phyloP scores from a whole-genome alignment of 1,140 invertebrate genomes.

The Musca domestica region DNA sequence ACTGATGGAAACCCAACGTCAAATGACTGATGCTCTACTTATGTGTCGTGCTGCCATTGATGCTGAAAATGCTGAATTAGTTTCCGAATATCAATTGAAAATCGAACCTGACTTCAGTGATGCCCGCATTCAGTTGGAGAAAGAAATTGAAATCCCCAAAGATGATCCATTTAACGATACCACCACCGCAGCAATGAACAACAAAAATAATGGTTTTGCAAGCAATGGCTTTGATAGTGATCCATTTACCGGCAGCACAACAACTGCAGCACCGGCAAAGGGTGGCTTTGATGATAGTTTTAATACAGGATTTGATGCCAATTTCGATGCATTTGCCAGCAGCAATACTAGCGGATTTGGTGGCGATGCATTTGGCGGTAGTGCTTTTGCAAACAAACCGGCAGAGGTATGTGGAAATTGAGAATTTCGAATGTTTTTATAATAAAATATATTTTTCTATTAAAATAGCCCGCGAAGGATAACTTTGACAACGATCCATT shows the following conservation, averaged over 20 bases:
- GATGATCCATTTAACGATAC: slow-evolving; percentile 49
- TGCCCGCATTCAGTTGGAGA: slow-evolving; percentile 53
- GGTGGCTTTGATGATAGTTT: slow-evolving; percentile 54
- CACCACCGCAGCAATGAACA: slow-evolving; percentile 33
- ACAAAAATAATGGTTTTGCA: slow-evolving; percentile 20
- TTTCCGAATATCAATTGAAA: slow-evolving; percentile 66
- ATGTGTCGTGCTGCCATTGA: slow-evolving; percentile 71
- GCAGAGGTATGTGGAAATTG: slow-evolving; percentile 25
- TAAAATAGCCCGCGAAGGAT: slow-evolving; percentile 63
- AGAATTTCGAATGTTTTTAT: not conserved
- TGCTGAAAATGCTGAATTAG: slow-evolving; percentile 65
- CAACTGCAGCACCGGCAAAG: slow-evolving; percentile 31
- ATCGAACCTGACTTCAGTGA: slow-evolving; percentile 67
- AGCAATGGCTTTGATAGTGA: slow-evolving; percentile 46
- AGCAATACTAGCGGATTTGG: slow-evolving; percentile 54
- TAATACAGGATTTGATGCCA: slow-evolving; percentile 44
- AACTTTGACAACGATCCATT: slow-evolving; percentile 86
- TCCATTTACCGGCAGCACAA: slow-evolving; percentile 38
- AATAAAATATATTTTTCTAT: not conserved
- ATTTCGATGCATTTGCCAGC: slow-evolving; percentile 44
- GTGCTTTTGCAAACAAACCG: slow-evolving; percentile 62
- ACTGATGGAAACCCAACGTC: slow-evolving; percentile 77
- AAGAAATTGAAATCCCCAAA: slow-evolving; percentile 41
- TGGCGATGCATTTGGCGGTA: slow-evolving; percentile 61
- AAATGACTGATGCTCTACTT: slow-evolving; percentile 72